These are phyloP conservation scores for Nannoperca obscura DNA, from an alignment of 2,797 vertebrate species.

Conservation along the genomic window DNA sequence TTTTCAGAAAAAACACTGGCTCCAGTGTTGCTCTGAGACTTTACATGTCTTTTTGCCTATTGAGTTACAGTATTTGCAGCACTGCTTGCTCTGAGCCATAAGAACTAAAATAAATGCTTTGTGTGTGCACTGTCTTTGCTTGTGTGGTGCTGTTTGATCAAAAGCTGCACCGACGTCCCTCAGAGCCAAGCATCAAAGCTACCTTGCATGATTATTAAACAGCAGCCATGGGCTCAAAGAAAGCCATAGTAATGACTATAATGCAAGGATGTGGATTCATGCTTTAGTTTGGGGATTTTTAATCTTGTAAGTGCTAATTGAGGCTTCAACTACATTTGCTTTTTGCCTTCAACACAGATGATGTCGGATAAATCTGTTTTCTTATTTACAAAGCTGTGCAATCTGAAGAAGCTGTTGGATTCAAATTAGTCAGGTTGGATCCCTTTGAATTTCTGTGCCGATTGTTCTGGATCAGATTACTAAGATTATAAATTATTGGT, in stretches of 20 bases:
- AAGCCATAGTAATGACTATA: slow-evolving; percentile 43
- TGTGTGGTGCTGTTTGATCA: slow-evolving; percentile 32
- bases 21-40: slow-evolving; percentile 2
- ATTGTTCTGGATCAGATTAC: slow-evolving; percentile 12
- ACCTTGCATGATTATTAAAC: slow-evolving; percentile 39
- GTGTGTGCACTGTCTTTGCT: slow-evolving; percentile 24
- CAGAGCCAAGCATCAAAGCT: slow-evolving; percentile 43
- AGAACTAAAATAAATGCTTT: slow-evolving; percentile 26
- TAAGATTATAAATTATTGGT: slow-evolving; percentile 1
- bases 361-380: slow-evolving; percentile 13
- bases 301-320: slow-evolving; percentile 23
- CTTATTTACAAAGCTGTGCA: slow-evolving; percentile 20
- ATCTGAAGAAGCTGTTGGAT: slow-evolving; percentile 17
- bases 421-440: slow-evolving; percentile 4
- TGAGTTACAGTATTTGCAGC: slow-evolving; percentile 36
- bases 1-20: slow-evolving; percentile 23
- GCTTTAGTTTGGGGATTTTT: slow-evolving; percentile 29
- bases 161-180: slow-evolving; percentile 30
- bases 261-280: slow-evolving; percentile 52
- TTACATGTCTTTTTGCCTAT: slow-evolving; percentile 13
- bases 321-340: slow-evolving; percentile 20
- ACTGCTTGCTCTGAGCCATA: slow-evolving; percentile 29
- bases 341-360: slow-evolving; percentile 8
- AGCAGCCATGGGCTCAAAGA: slow-evolving; percentile 38
- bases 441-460: not conserved